Percentiles rank a stretch among this genome's conserved stretches.
phyloP scores from a whole-genome alignment of 2,113 vertebrate species.

The Ceyx melanurus region DNA sequence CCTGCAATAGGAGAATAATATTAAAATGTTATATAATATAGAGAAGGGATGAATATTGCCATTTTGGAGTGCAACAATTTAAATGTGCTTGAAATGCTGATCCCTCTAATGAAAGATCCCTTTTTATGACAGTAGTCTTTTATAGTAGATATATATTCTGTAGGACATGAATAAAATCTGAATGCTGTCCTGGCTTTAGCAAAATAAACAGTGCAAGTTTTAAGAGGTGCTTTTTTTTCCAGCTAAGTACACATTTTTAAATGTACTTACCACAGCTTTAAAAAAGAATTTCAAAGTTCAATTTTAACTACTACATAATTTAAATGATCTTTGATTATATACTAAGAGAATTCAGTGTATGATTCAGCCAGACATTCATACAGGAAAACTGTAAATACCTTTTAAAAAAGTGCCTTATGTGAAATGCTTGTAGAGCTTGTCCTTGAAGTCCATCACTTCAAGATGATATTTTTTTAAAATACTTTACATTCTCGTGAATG shows the following conservation, averaged over 20 bases:
- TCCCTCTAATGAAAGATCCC: neutral
- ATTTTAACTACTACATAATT: neutral
- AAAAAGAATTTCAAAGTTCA: neutral
- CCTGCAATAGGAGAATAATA: neutral
- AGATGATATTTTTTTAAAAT: neutral
- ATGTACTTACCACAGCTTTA: neutral
- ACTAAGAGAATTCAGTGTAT: neutral
- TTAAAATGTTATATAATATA: neutral
- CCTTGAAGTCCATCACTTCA: neutral
- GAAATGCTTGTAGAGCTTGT: neutral
- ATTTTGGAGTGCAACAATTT: neutral
- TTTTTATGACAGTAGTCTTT: neutral
- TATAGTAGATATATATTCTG: neutral
- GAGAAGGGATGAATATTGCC: neutral
- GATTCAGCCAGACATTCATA: neutral
- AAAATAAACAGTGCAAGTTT: neutral
- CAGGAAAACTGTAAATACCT: neutral
- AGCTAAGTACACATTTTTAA: neutral
- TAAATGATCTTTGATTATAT: too few species aligned
- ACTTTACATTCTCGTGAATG: neutral
- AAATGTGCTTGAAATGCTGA: neutral
- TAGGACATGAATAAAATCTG: neutral
- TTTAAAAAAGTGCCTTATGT: neutral
- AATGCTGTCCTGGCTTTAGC: neutral
- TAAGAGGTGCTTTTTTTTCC: neutral